Base-by-base conservation (phyloP, 1,140 invertebrate genomes). In the Sweltsa coloradensis region DNA sequence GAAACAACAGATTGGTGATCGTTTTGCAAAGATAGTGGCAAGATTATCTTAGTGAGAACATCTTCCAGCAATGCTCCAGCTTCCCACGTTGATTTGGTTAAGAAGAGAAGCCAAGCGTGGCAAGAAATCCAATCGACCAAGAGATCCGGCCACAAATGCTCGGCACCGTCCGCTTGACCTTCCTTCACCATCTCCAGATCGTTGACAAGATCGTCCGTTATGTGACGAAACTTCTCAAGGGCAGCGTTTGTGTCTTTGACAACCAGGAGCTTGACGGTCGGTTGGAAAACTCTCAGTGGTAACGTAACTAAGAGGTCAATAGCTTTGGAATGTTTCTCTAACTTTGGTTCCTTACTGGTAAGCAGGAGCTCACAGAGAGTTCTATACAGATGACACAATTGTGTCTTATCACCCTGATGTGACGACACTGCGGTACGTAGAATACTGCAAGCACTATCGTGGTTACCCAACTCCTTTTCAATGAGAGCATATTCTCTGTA, bases 401-500 rank as follows among this genome's bases (percentile, higher is more conserved):
- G 58, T 3, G 56, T 46, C 44, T 58, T 66, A 42, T 68, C 60
- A 11, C 46, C 37, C 16, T 19, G 24, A 27, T 47, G 45, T 2
- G 47, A 42, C 13, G 7, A 5, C 3, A 49, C 24, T n/a, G 42
- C 41, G 2, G 41, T 52, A 19, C 14, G 23, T 13, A 52, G 42
- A 11, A 49, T 39, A 27, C 46, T 44, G 25, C 26, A 18, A 3
- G 66, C 68, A 45, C 55, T 66, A 2, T 69, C 60, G 3, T 55
- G 42, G 49, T 65, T 64, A 3, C 64, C 68, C 13, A 72, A 59
- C 59, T 77, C 75, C 27, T 61, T 59, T 58, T 80, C 75, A 52
- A 75, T 70, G 26, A 79, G 58, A n/a, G 73, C 78, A 58, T 76
- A 74, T 57, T 81, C 78, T 2, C 67, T 62, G 55, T 76, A 81